Conservation (phyloP, 2,888 invertebrate species). For the Cephus rjabovi region DNA sequence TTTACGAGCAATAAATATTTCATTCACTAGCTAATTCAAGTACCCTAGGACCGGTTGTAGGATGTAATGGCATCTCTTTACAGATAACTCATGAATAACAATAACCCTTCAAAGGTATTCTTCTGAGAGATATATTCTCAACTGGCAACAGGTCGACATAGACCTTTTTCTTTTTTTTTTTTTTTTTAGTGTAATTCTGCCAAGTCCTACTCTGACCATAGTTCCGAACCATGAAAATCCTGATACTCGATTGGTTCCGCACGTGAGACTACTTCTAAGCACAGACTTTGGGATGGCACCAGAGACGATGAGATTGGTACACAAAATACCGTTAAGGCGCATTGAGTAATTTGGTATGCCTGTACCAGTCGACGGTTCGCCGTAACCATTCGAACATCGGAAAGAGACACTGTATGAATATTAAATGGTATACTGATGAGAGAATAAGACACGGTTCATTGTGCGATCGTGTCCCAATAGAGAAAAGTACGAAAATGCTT, state of each 20-base stretch:
- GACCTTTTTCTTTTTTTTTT: background rate
- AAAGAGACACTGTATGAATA: background rate
- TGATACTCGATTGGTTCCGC: background rate
- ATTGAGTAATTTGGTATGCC: conserved; percentile 16
- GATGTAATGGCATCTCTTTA: background rate
- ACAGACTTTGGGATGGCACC: background rate
- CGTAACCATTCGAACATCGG: background rate
- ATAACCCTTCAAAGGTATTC: background rate
- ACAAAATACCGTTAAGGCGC: conserved; percentile 18
- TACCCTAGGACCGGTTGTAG: background rate
- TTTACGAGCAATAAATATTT: background rate
- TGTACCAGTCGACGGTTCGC: background rate
- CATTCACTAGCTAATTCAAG: background rate
- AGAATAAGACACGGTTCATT: background rate
- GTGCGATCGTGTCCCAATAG: background rate
- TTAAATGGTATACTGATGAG: background rate
- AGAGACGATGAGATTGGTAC: conserved; percentile 8
- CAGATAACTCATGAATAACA: background rate
- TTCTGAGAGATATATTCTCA: background rate
- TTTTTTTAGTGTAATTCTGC: background rate
- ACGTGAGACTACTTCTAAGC: background rate
- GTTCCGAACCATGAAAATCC: background rate
- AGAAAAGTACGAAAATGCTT: too few species aligned
- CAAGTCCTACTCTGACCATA: background rate
- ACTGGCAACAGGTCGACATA: background rate